Percentiles rank a stretch among this genome's conserved stretches.
phyloP scores from a whole-genome alignment of 2,797 vertebrate species.

The Enteromius fasciolatus region DNA sequence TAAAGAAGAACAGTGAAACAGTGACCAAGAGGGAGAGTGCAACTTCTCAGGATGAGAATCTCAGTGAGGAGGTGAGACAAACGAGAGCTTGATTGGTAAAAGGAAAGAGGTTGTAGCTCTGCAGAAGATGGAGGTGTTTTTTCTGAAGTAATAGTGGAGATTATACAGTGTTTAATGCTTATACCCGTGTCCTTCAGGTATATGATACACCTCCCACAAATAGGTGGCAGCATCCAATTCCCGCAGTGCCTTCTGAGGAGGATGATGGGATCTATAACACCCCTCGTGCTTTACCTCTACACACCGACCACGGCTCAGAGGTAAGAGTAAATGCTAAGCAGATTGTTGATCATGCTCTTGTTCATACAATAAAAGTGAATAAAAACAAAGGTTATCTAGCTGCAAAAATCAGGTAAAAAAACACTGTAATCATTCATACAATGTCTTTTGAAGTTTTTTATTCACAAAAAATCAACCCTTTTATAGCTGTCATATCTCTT shows the following conservation, averaged over 20 bases:
- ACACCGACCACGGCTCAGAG: constrained; percentile 71
- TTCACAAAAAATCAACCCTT: not conserved
- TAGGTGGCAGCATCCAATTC: constrained; percentile 75
- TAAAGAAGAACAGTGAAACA: constrained; percentile 44
- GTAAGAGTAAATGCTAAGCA: constrained; percentile 56
- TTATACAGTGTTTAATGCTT: not conserved
- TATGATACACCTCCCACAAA: constrained; percentile 87
- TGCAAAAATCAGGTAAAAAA: not conserved
- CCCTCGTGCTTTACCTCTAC: constrained; percentile 74
- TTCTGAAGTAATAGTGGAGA: not conserved
- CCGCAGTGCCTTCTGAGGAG: constrained; percentile 57
- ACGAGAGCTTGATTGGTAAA: not conserved
- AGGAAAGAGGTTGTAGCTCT: not conserved
- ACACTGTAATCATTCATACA: not conserved
- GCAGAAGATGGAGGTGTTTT: not conserved
- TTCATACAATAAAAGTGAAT: not conserved
- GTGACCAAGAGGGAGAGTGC: constrained; percentile 64
- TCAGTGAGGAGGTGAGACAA: constrained; percentile 73
- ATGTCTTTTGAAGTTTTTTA: not conserved
- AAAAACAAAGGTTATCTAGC: no score
- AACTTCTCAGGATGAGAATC: constrained; percentile 59
- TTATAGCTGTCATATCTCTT: not conserved
- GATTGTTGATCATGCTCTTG: not conserved
- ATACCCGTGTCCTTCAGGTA: constrained; percentile 72
- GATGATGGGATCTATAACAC: constrained; percentile 81